phyloP scores from a whole-genome alignment of 2,888 invertebrate species.

The Cephus pygmeus region DNA sequence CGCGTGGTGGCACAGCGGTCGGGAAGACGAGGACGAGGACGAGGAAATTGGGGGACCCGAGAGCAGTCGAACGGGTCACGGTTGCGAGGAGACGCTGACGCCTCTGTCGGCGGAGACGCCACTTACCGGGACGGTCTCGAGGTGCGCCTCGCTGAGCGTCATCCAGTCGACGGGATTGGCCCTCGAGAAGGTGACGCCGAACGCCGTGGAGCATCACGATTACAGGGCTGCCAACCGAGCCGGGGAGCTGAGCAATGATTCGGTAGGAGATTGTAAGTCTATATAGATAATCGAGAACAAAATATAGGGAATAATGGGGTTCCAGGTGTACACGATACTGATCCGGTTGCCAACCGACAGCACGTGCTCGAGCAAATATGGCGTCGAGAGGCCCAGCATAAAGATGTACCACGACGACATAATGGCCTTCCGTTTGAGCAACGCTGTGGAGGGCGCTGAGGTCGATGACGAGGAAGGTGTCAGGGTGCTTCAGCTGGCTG shows the following conservation, averaged over 20 bases:
- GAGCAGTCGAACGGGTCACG: conserved; percentile 72
- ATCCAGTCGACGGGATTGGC: conserved; percentile 66
- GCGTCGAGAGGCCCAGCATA: conserved; percentile 76
- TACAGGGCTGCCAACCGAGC: conserved; percentile 38
- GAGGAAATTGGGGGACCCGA: conserved; percentile 76
- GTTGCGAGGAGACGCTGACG: conserved; percentile 73
- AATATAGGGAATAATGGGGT: neutral
- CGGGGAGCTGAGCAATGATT: conserved; percentile 31
- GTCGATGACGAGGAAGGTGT: conserved; percentile 66
- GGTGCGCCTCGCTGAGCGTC: conserved; percentile 87
- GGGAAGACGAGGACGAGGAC: conserved; percentile 84
- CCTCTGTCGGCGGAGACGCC: conserved; percentile 89
- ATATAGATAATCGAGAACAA: neutral
- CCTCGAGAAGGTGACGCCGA: conserved; percentile 44
- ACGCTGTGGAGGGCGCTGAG: conserved; percentile 47
- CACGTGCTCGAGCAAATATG: conserved; percentile 69
- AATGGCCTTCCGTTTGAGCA: conserved; percentile 44
- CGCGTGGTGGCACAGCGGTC: conserved; percentile 91
- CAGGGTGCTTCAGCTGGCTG: conserved; percentile 68
- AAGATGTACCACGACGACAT: conserved; percentile 88
- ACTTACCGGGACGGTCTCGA: conserved; percentile 85
- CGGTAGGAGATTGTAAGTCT: conserved; percentile 29
- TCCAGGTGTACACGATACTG: conserved; percentile 88
- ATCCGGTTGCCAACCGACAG: conserved; percentile 82
- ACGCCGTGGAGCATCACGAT: conserved; percentile 68